Conservation (phyloP, 2,113 vertebrate genomes). For the Calyptomena viridis region DNA sequence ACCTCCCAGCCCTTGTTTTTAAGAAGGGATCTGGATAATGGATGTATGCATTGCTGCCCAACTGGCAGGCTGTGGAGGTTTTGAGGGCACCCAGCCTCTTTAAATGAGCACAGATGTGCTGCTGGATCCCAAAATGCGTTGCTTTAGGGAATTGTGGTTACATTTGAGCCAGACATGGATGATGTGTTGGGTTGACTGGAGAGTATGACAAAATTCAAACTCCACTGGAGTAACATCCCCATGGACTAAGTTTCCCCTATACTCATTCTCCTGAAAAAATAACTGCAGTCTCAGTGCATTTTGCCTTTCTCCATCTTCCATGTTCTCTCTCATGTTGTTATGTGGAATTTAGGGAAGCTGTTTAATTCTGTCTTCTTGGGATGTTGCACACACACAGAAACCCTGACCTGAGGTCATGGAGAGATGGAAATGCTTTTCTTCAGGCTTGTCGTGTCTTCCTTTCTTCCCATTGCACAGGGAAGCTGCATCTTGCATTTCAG, state of each 20-base stretch:
- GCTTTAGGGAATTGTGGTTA: background rate
- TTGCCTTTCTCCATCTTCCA: background rate
- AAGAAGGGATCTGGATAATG: background rate
- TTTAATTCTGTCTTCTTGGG: background rate
- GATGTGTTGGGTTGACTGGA: background rate
- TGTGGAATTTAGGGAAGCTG: background rate
- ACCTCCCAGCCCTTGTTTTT: background rate
- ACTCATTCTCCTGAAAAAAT: background rate
- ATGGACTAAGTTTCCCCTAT: background rate
- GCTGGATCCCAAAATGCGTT: background rate
- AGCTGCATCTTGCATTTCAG: background rate
- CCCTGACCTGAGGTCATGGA: accelerated
- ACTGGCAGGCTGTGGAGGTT: background rate
- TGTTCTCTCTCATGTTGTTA: background rate
- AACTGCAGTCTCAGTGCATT: background rate
- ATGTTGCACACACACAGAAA: background rate
- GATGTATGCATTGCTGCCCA: background rate
- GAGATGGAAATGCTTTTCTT: background rate
- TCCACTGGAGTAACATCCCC: background rate
- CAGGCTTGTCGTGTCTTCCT: background rate
- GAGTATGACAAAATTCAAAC: background rate
- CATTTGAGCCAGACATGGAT: background rate
- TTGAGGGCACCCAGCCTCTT: background rate
- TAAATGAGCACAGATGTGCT: background rate
- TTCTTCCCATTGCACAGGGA: background rate